phyloP scores from a whole-genome alignment of 2,888 invertebrate species.

The Agrypnus murinus region DNA sequence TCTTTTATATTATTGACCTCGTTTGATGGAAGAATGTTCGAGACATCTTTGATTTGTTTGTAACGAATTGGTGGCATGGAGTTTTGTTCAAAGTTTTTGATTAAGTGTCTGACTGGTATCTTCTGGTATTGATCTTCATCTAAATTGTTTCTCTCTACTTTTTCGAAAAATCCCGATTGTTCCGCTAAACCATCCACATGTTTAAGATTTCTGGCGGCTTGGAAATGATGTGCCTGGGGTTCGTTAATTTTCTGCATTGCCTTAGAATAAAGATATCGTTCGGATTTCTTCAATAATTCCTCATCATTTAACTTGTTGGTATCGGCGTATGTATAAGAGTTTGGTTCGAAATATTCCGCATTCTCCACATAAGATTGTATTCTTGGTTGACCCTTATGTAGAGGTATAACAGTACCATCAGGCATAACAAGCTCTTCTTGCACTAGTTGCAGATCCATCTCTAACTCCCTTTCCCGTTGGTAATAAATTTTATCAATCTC shows the following conservation, averaged over 20 bases:
- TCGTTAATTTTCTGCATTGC: background rate
- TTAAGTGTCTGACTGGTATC: slow-evolving; percentile 72
- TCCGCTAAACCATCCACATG: background rate
- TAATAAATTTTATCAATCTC: slow-evolving; percentile 68
- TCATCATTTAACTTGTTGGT: slow-evolving; percentile 35
- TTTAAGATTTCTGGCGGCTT: background rate
- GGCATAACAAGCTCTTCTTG: slow-evolving; percentile 63
- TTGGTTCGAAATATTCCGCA: slow-evolving; percentile 4
- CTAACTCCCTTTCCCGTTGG: slow-evolving; percentile 65
- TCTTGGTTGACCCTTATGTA: background rate
- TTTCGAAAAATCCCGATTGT: slow-evolving; percentile 14
- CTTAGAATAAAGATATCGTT: slow-evolving; percentile 15
- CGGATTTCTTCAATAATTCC: slow-evolving; percentile 17
- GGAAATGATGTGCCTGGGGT: background rate
- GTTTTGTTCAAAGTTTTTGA: slow-evolving; percentile 78
- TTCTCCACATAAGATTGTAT: slow-evolving; percentile 10
- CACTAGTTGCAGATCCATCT: slow-evolving; percentile 66
- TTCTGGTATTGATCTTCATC: slow-evolving; percentile 67
- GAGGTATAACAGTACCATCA: slow-evolving; percentile 41
- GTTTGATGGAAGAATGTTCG: background rate
- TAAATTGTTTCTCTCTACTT: slow-evolving; percentile 7
- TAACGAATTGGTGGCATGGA: slow-evolving; percentile 74
- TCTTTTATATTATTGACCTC: slow-evolving; percentile 33
- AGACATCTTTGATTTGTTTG: slow-evolving; percentile 71
- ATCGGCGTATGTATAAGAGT: slow-evolving; percentile 10